Evolutionary conservation across 2,113 vertebrate genomes (phyloP).

Genomic region (Gobiocypris rarus): DNA sequence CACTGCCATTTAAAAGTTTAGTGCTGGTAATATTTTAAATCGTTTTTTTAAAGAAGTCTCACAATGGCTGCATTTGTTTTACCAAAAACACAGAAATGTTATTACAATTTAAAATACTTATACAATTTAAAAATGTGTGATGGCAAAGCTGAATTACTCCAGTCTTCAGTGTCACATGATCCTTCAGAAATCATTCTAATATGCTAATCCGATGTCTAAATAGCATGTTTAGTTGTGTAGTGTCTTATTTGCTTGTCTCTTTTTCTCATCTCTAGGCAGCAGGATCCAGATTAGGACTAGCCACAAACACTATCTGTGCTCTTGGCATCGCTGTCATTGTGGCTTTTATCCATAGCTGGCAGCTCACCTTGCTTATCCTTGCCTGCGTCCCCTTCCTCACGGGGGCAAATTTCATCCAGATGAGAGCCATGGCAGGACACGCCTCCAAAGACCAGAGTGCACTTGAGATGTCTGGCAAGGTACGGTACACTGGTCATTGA

Average conservation of each 20-base stretch:
- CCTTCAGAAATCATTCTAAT: no score
- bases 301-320: slow-evolving; percentile 60
- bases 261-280: slow-evolving; percentile 65
- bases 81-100: neutral
- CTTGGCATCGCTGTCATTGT: slow-evolving; percentile 63
- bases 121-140: neutral
- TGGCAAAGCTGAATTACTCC: neutral
- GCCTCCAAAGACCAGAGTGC: slow-evolving; percentile 76
- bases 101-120: neutral
- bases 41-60: neutral
- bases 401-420: slow-evolving; percentile 69
- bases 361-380: slow-evolving; percentile 76
- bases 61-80: neutral
- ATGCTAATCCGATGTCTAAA: neutral
- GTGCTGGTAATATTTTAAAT: neutral
- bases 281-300: slow-evolving; percentile 70
- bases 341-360: slow-evolving; percentile 77
- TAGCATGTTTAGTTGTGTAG: neutral
- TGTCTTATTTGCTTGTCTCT: slow-evolving; percentile 26
- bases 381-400: slow-evolving; percentile 72
- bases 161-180: neutral
- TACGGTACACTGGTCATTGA: slow-evolving; percentile 56
- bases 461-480: slow-evolving; percentile 77
- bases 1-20: neutral
- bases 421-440: slow-evolving; percentile 70